Base-by-base conservation (phyloP, 2,888 invertebrate species). In the Synanthedon myopaeformis region DNA sequence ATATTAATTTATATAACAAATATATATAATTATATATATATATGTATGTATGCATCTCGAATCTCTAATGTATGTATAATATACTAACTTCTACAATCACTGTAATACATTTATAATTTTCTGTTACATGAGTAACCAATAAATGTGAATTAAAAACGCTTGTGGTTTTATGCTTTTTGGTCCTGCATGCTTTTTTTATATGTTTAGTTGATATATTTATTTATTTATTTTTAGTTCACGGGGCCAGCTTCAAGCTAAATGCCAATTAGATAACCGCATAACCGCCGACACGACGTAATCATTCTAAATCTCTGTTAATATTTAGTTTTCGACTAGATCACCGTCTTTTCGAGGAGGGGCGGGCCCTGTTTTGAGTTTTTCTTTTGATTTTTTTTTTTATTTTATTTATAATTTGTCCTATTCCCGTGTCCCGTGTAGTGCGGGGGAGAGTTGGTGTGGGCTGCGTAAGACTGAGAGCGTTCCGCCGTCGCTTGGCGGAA, bases 101-200 rank as follows among this genome's bases (percentile, higher is more conserved):
- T 81, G 80, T 83, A 79, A 67, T 69, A 72, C 67, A 69, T 64
- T 23, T 70, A 12, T 50, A 74, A 66, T 74, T 61, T 74, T 42
- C 75, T 75, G 75, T 79, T 77, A 81, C 72, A 73, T 69, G 67
- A 76, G 66, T 80, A 79, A 79, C 69, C 75, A 86, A 84, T 83
- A 85, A 85, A 85, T 80, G 80, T 85, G 79, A 72, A 79, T 75
- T 76, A 82, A 84, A 78, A 67, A 65, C 56, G 83, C 85, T 85
- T 82, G 81, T 85, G 81, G 77, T 85, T 84, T 85, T 75, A 62
- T 84, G 86, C 86, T 85, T 84, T 10, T 58, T 81, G 81, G 83
- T 74, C 86, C 85, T 67, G 85, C 85, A 82, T 86, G 86, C 85
- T 85, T 82, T 52, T 17, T 71, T 74, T 66, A 59, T 66, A 59